Conservation (phyloP, 2,113 vertebrate species). For the Stegostoma tigrinum region DNA sequence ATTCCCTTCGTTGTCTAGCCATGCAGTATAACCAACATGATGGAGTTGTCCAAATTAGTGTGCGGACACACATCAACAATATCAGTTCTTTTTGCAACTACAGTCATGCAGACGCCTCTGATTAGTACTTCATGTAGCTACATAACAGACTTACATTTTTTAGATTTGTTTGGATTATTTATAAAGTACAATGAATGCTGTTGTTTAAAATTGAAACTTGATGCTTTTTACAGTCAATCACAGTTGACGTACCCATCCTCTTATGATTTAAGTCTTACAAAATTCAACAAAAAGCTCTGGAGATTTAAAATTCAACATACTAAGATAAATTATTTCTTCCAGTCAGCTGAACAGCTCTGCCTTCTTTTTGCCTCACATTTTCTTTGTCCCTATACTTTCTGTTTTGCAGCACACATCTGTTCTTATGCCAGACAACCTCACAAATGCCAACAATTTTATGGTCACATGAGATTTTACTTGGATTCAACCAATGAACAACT, state of each 20-base stretch:
- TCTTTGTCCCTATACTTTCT: neutral
- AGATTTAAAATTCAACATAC: neutral
- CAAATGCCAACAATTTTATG: neutral
- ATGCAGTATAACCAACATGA: neutral
- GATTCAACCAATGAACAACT: neutral
- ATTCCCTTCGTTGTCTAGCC: neutral
- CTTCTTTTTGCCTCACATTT: neutral
- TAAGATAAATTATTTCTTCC: neutral
- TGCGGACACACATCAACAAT: neutral
- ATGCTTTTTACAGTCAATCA: neutral
- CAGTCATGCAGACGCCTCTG: neutral
- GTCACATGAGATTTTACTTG: slow-evolving; percentile 14
- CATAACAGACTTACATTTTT: neutral
- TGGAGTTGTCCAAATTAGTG: neutral
- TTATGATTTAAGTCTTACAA: neutral
- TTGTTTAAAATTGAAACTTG: neutral
- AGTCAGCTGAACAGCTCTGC: neutral
- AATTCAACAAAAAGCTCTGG: neutral
- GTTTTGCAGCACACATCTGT: neutral
- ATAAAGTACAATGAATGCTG: neutral
- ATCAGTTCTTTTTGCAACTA: neutral
- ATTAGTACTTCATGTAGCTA: neutral
- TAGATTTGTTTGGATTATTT: neutral
- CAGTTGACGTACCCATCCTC: neutral
- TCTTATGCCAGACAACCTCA: neutral